A percentile compares a stretch with the other conserved stretches of the same genome.
Conservation (phyloP, 2,888 invertebrate genomes). For the Aspidiotus rigidus region DNA sequence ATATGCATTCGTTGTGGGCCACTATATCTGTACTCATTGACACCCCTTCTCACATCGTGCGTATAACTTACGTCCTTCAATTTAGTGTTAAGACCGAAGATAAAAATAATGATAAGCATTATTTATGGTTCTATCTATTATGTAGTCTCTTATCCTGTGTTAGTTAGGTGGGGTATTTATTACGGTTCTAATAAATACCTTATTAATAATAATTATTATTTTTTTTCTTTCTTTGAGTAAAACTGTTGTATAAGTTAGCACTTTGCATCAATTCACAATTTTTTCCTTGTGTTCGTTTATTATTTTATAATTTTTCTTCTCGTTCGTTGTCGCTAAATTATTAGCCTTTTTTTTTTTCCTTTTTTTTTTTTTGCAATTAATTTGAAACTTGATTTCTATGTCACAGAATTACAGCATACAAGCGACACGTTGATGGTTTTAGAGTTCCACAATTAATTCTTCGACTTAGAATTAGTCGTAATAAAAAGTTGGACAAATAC, state of each 20-base stretch:
- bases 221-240: background rate
- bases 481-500: slow-evolving; percentile 7
- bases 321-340: slow-evolving; percentile 6
- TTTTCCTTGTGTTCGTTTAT: slow-evolving; percentile 4
- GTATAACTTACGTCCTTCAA: too few species aligned
- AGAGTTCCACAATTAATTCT: background rate
- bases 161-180: too few species aligned
- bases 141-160: too few species aligned
- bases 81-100: too few species aligned
- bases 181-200: too few species aligned
- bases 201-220: background rate
- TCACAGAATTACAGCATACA: background rate
- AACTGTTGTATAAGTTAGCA: background rate
- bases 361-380: background rate
- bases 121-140: too few species aligned
- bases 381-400: too few species aligned
- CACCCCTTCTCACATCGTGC: too few species aligned
- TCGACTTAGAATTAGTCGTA: background rate
- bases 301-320: slow-evolving; percentile 6
- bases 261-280: slow-evolving; percentile 10
- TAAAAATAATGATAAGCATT: too few species aligned
- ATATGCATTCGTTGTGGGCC: too few species aligned
- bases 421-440: slow-evolving; percentile 9
- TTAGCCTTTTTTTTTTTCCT: background rate
- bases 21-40: too few species aligned